Percentiles rank a stretch among this genome's conserved stretches.
Evolutionary conservation across 2,888 invertebrate genomes (phyloP).

Genomic region (Caenorhabditis sinica): DNA sequence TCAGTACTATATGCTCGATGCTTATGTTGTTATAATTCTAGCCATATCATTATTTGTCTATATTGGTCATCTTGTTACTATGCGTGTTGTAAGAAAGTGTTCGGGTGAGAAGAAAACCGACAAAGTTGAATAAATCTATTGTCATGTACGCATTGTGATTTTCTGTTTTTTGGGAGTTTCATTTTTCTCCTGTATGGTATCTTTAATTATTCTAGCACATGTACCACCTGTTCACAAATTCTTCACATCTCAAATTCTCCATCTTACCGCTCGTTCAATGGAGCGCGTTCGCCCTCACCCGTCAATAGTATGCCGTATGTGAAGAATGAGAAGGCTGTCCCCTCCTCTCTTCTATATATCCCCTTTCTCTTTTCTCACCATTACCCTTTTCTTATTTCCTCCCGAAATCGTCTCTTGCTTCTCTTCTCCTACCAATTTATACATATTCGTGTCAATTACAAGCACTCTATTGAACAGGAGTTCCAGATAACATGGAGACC

Average conservation of each 20-base stretch:
- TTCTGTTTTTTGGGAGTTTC: neutral
- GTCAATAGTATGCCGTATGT: neutral
- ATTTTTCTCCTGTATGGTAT: neutral
- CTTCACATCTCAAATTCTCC: too few relatives aligned
- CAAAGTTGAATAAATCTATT: neutral
- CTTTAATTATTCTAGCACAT: neutral
- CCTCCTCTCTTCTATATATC: neutral
- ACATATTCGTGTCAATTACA: too few relatives aligned
- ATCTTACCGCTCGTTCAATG: neutral
- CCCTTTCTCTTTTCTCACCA: neutral
- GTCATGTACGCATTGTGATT: neutral
- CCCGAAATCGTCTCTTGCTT: neutral
- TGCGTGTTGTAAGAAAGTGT: neutral
- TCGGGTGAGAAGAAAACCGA: neutral
- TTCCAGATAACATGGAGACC: conserved; percentile 2
- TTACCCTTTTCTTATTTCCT: conserved; percentile 7
- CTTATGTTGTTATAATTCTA: conserved; percentile 11
- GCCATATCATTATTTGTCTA: neutral
- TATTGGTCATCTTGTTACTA: neutral
- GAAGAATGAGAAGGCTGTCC: neutral
- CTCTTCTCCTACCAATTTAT: too few relatives aligned
- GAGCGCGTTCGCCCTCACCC: conserved; percentile 16
- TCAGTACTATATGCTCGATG: conserved; percentile 36
- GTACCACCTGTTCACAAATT: too few relatives aligned
- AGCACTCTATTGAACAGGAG: too few relatives aligned